Evolutionary conservation across 2,888 invertebrate species (phyloP).

Genomic region (Imbricaverruca yamaguchii): DNA sequence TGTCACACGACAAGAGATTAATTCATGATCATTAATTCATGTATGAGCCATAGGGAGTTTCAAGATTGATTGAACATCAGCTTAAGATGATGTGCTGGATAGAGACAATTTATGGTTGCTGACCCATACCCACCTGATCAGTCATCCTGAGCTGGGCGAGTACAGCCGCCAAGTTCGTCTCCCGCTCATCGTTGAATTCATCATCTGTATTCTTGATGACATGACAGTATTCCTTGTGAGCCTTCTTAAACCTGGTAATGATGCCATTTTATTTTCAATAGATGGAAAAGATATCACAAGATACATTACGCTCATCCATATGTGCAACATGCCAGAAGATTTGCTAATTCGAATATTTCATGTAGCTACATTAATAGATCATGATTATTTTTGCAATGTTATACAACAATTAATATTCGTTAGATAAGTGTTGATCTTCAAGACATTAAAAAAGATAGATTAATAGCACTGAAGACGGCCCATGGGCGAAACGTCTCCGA

Average conservation of each 20-base stretch:
- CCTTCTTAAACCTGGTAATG: constrained; percentile 60
- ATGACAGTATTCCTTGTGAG: constrained; percentile 73
- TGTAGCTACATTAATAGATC: neutral
- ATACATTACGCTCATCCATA: neutral
- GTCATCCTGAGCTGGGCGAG: constrained; percentile 62
- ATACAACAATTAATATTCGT: too few relatives aligned
- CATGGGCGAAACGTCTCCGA: too few relatives aligned
- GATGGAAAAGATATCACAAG: neutral
- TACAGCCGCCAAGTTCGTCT: constrained; percentile 88
- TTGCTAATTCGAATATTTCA: neutral
- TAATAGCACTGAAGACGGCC: too few relatives aligned
- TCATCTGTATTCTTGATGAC: constrained; percentile 92
- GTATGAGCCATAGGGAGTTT: too few relatives aligned
- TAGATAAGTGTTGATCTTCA: too few relatives aligned
- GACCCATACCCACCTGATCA: neutral
- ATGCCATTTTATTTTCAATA: neutral
- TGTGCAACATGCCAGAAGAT: neutral
- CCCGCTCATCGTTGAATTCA: constrained; percentile 91
- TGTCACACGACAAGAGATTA: too few relatives aligned
- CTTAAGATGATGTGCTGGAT: too few relatives aligned
- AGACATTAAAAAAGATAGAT: too few relatives aligned
- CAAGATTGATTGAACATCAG: too few relatives aligned
- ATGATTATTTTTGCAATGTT: neutral
- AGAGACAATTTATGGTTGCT: too few relatives aligned
- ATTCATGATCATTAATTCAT: too few relatives aligned